Evolutionary conservation across 2,113 vertebrate species (phyloP).

Genomic region (Planiliza haematocheilus): DNA sequence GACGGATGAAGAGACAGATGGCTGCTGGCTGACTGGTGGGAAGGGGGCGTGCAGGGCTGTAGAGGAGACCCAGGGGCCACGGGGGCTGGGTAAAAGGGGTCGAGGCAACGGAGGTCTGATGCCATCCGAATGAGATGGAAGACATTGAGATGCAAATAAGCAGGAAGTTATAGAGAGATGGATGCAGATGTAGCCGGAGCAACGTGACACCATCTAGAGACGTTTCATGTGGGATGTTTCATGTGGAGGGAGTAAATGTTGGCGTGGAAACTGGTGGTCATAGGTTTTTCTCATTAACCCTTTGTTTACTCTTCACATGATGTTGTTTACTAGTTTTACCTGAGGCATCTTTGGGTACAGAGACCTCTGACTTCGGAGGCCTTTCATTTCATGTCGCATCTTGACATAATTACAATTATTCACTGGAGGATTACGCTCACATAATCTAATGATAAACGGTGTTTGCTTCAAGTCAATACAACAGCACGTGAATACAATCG

Average conservation of each 20-base stretch:
- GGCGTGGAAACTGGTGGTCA: constrained; percentile 28
- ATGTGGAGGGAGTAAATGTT: constrained; percentile 19
- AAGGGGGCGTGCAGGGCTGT: constrained; percentile 62
- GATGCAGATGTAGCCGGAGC: constrained; percentile 21
- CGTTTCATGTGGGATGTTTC: constrained; percentile 10
- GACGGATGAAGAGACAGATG: constrained; percentile 80
- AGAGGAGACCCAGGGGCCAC: constrained; percentile 64
- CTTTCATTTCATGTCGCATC: constrained; percentile 43
- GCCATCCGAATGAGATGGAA: constrained; percentile 47
- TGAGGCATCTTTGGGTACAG: constrained; percentile 50
- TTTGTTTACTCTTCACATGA: constrained; percentile 65
- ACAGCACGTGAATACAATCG: background rate
- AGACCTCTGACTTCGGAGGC: constrained; percentile 50
- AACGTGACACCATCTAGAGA: constrained; percentile 62
- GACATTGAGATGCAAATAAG: constrained; percentile 52
- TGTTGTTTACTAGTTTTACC: constrained; percentile 68
- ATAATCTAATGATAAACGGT: constrained; percentile 7
- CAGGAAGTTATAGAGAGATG: constrained; percentile 40
- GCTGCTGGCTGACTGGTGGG: constrained; percentile 77
- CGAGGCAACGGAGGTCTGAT: constrained; percentile 38
- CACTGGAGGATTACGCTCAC: constrained; percentile 54
- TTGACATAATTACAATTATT: constrained; percentile 67
- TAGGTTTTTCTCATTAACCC: constrained; percentile 72
- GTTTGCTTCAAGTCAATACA: constrained; percentile 2
- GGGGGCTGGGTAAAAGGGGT: constrained; percentile 54